Evolutionary conservation across 2,888 invertebrate genomes (phyloP), one percentile per base, ranked within the genome.

Genomic region (Disparrhopalites patrizii): DNA sequence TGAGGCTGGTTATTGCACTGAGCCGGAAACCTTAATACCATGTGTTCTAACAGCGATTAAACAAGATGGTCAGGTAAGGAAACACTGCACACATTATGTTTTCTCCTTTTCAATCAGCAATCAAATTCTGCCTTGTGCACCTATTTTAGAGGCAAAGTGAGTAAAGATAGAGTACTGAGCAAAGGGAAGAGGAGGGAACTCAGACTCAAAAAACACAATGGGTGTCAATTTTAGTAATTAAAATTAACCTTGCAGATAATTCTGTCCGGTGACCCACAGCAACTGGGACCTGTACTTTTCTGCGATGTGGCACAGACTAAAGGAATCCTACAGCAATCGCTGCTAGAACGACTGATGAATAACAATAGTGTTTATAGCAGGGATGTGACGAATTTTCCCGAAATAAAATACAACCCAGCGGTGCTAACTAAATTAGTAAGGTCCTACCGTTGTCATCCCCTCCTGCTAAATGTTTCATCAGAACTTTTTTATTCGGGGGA

Each of bases 11-110:
- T 82, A 83, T 66, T 89, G 91, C 7, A 89, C 87, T 0, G 97
- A 97, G 79, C 91, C 96, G 0, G 94, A 95, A 80, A 84, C 89
- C 58, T 84, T 96, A 84, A 86, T 93, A 72, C 88, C 94, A 0
- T 78, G 92, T 51, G 83, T 85, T 23, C 72, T 81, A n/a, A 75
- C 78, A 3, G 68, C 77, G 1, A 50, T 69, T 28, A 64, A 65
- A 20, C 68, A 62, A 54, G 70, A 69, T 36, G 73, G 73, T 2
- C 75, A 75, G 65, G 74, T 74, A 63, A 57, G 54, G 27, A 18
- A 27, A 50, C 31, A n/a, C 4, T 30, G 50, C 13, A 23, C 2
- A 23, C 25, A 23, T n/a, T n/a, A n/a, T n/a, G n/a, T n/a, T n/a
- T n/a, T n/a, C n/a, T n/a, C n/a, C n/a, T n/a, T n/a, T n/a, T n/a